A percentile compares a stretch with the other conserved stretches of the same genome.
Conservation (phyloP, 2,888 invertebrate species). For the Icerya purchasi region DNA sequence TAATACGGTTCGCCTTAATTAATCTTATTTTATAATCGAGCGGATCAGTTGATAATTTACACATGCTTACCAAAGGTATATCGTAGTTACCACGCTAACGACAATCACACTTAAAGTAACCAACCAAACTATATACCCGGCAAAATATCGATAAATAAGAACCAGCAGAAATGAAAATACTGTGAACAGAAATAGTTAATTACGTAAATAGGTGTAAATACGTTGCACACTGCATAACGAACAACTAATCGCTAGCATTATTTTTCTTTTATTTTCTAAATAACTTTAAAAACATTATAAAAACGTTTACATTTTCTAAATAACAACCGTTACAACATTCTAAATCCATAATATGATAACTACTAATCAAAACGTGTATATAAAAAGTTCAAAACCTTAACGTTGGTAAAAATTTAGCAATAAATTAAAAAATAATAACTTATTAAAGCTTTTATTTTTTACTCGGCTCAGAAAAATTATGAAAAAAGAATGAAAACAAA, state of each 20-base stretch:
- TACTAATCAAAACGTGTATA: no score
- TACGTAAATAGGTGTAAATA: neutral
- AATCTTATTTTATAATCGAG: no score
- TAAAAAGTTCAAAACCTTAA: neutral
- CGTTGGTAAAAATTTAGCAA: neutral
- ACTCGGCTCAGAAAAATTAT: no score
- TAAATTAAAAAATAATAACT: no score
- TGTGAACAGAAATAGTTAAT: constrained; percentile 23
- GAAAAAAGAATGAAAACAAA: no score
- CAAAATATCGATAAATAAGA: constrained; percentile 32
- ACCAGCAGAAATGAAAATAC: constrained; percentile 34
- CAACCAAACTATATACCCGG: constrained; percentile 38
- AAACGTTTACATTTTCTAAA: no score
- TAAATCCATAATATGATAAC: no score
- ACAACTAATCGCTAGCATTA: neutral
- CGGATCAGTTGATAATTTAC: no score
- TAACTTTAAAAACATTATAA: neutral
- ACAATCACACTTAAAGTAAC: constrained; percentile 32
- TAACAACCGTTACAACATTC: no score
- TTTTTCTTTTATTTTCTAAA: neutral
- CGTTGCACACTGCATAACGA: neutral
- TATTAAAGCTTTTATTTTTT: no score
- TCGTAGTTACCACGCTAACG: constrained; percentile 31
- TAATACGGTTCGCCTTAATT: no score
- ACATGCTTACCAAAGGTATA: constrained; percentile 36